Evolutionary conservation across 1,140 invertebrate species (phyloP).

Genomic region (Penaeus chinensis): DNA sequence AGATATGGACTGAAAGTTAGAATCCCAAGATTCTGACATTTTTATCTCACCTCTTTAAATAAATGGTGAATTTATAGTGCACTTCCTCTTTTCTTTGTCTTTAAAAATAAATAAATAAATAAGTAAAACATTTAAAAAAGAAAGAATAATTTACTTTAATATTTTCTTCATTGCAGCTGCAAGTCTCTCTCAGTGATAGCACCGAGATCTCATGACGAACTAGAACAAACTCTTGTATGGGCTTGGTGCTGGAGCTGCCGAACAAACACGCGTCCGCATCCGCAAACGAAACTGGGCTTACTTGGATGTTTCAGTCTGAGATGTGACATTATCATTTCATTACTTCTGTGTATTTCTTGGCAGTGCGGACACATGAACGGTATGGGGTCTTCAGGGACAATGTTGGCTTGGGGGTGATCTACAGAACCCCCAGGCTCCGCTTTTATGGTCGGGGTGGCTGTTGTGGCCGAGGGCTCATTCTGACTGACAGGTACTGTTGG

Average conservation of each 20-base stretch:
- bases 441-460: slow-evolving; percentile 13
- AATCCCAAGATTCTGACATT: too few species aligned
- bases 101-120: too few species aligned
- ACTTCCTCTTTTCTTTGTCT: too few species aligned
- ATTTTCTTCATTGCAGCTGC: background rate
- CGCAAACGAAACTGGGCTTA: slow-evolving; percentile 50
- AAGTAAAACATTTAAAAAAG: too few species aligned
- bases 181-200: background rate
- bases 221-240: slow-evolving; percentile 39
- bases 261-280: slow-evolving; percentile 47
- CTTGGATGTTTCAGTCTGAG: slow-evolving; percentile 45
- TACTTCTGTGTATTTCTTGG: slow-evolving; percentile 33
- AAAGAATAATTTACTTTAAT: too few species aligned
- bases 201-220: slow-evolving; percentile 12
- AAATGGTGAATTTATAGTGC: too few species aligned
- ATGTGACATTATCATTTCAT: slow-evolving; percentile 32
- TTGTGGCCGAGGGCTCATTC: background rate
- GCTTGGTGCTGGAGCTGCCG: slow-evolving; percentile 43
- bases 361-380: slow-evolving; percentile 51
- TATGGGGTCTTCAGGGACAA: slow-evolving; percentile 22
- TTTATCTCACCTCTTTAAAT: too few species aligned
- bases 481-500: too few species aligned
- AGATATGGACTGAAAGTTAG: too few species aligned
- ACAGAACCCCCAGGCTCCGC: slow-evolving; percentile 32
- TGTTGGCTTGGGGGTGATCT: background rate